Conservation (phyloP, 2,797 vertebrate genomes). For the Acanthurus leucopareius region DNA sequence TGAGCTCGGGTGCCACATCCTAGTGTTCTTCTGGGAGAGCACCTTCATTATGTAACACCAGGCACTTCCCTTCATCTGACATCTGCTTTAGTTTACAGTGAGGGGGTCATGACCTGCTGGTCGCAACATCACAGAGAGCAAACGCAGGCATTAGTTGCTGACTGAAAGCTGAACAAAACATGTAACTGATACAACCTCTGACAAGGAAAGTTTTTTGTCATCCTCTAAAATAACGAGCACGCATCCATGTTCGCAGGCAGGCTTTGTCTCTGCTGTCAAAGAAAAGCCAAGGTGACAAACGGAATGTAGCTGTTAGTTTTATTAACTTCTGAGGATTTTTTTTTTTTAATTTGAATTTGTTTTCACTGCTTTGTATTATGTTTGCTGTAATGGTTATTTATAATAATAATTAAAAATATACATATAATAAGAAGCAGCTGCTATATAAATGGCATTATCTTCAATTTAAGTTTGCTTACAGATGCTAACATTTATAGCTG, state of each 20-base stretch:
- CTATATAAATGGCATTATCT: constrained; percentile 39
- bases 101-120: constrained; percentile 51
- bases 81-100: constrained; percentile 77
- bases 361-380: neutral
- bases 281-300: constrained; percentile 17
- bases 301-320: neutral
- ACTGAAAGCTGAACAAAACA: constrained; percentile 49
- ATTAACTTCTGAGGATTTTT: neutral
- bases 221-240: neutral
- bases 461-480: neutral
- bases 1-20: constrained; percentile 7
- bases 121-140: constrained; percentile 55
- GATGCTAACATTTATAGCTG: neutral
- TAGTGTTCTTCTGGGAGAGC: constrained; percentile 13
- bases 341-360: neutral
- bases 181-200: constrained; percentile 34
- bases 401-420: constrained; percentile 10
- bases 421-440: constrained; percentile 9
- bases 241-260: neutral
- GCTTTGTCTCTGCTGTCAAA: neutral
- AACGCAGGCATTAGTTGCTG: constrained; percentile 40
- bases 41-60: constrained; percentile 70
- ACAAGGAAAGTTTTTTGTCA: constrained; percentile 10
- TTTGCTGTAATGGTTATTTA: constrained; percentile 44
- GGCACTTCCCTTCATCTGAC: constrained; percentile 58